Percentiles rank a stretch among this genome's conserved stretches.
Conservation (phyloP, 2,797 vertebrate species). For the Masticophis lateralis region DNA sequence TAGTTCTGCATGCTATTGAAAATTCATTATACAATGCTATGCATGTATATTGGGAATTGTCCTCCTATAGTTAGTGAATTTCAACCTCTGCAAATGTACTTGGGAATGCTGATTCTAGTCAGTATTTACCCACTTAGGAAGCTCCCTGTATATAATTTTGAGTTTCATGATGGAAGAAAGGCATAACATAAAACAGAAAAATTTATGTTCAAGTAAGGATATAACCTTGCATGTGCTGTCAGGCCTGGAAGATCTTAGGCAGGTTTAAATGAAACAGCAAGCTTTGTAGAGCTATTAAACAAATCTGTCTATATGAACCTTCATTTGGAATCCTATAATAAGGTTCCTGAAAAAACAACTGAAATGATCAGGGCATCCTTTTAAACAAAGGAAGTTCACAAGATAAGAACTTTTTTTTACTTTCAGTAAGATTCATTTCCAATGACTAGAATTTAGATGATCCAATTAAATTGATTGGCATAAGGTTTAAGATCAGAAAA, state of each 20-base stretch:
- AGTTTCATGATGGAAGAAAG: background rate
- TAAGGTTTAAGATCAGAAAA: background rate
- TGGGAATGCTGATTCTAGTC: background rate
- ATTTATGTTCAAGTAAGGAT: background rate
- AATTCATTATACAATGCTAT: background rate
- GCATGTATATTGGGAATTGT: background rate
- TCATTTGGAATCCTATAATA: background rate
- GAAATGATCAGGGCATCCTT: background rate
- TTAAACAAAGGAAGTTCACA: background rate
- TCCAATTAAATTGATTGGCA: conserved; percentile 25
- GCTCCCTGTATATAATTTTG: background rate
- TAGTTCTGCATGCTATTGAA: background rate
- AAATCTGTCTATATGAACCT: background rate
- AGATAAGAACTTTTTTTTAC: background rate
- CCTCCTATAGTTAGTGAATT: background rate
- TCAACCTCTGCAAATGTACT: background rate
- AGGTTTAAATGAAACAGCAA: background rate
- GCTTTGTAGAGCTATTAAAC: background rate
- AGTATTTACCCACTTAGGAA: background rate
- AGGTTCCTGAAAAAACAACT: background rate
- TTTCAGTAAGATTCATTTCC: background rate
- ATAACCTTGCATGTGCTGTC: background rate
- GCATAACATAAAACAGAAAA: background rate
- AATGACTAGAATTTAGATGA: conserved; percentile 2
- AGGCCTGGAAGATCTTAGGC: background rate